A percentile compares a stretch with the other conserved stretches of the same genome.
phyloP scores from a whole-genome alignment of 2,113 vertebrate genomes.

The Chaetura pelagica region DNA sequence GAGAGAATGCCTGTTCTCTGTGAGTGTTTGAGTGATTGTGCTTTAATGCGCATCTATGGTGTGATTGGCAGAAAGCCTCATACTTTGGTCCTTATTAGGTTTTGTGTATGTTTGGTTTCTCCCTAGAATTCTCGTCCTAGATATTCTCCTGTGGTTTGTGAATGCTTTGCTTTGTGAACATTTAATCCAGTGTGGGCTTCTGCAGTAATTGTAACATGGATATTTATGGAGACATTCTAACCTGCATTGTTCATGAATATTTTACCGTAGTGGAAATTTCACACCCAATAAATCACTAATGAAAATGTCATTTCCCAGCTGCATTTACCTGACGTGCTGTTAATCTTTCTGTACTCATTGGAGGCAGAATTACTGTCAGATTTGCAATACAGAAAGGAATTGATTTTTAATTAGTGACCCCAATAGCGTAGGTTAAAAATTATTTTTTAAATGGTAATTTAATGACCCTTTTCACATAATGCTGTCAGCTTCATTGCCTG shows the following conservation, averaged over 20 bases:
- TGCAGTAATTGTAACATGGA: slow-evolving; percentile 67
- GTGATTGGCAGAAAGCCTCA: slow-evolving; percentile 4
- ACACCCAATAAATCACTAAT: slow-evolving; percentile 82
- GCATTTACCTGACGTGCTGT: slow-evolving; percentile 78
- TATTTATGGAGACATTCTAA: slow-evolving; percentile 66
- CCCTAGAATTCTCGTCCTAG: slow-evolving; percentile 35
- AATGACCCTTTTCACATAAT: slow-evolving; percentile 1
- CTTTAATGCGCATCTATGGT: neutral
- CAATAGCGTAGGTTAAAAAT: slow-evolving; percentile 73
- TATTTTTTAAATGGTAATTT: slow-evolving; percentile 66
- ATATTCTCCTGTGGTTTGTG: slow-evolving; percentile 30
- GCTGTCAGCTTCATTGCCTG: neutral
- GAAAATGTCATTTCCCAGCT: slow-evolving; percentile 82
- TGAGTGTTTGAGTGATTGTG: neutral
- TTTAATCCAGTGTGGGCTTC: slow-evolving; percentile 50
- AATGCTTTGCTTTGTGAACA: slow-evolving; percentile 56
- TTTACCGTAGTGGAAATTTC: slow-evolving; percentile 75
- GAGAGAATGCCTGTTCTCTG: neutral
- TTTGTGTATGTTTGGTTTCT: slow-evolving; percentile 38
- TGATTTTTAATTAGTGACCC: slow-evolving; percentile 81
- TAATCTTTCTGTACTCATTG: slow-evolving; percentile 76
- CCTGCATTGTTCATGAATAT: slow-evolving; percentile 73
- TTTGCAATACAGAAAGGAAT: slow-evolving; percentile 68
- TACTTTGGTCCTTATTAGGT: slow-evolving; percentile 33
- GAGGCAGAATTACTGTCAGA: slow-evolving; percentile 77